phyloP scores from a whole-genome alignment of 2,888 invertebrate genomes.

The Polylopha cassiicola region DNA sequence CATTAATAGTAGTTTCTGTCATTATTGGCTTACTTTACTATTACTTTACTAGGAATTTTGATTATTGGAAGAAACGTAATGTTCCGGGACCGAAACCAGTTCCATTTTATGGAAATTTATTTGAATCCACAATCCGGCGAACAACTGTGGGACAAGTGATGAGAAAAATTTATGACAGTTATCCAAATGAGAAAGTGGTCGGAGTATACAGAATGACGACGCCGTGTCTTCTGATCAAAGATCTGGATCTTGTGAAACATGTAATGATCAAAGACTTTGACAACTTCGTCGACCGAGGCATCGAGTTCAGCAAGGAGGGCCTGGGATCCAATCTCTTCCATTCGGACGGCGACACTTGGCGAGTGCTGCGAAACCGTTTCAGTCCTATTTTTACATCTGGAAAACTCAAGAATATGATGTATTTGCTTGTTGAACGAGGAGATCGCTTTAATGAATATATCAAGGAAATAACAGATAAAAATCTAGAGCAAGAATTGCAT shows the following conservation, averaged over 20 bases:
- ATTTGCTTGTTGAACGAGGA: conserved; percentile 5
- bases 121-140: conserved; percentile 13
- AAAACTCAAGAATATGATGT: conserved; percentile 21
- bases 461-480: background rate
- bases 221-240: conserved; percentile 23
- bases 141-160: conserved; percentile 14
- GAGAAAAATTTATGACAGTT: conserved; percentile 22
- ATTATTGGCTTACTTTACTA: background rate
- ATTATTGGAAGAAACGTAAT: conserved; percentile 27
- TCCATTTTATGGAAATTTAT: conserved; percentile 25
- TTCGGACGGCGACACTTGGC: conserved; percentile 18
- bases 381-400: conserved; percentile 20
- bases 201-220: conserved; percentile 22
- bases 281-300: conserved; percentile 4
- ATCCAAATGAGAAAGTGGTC: conserved; percentile 26
- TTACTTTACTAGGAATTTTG: conserved; percentile 24
- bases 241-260: conserved; percentile 7
- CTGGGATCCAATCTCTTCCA: conserved; percentile 10
- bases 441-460: conserved; percentile 5
- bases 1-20: background rate
- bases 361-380: conserved; percentile 19
- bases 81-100: conserved; percentile 24
- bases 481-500: conserved; percentile 34
- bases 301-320: conserved; percentile 13
- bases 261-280: conserved; percentile 16